Evolutionary conservation across 1,140 invertebrate species (phyloP).

Genomic region (Copidosoma floridanum): DNA sequence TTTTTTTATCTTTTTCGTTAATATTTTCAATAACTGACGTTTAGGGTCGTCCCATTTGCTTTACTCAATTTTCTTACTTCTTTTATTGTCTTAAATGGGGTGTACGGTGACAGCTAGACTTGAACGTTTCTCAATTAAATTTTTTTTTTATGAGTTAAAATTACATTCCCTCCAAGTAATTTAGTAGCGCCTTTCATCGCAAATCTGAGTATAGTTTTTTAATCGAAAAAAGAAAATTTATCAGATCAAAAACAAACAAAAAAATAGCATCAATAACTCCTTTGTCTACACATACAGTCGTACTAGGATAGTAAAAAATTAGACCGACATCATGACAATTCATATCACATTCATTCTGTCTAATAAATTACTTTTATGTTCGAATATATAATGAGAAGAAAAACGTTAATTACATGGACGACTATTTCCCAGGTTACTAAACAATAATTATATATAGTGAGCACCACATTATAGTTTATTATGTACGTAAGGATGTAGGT

Average conservation of each 20-base stretch:
- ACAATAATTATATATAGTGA: not conserved
- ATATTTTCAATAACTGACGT: conserved; percentile 29
- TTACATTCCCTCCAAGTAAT: too few species aligned
- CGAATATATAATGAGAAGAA: not conserved
- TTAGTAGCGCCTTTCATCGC: too few species aligned
- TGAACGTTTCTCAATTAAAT: not conserved
- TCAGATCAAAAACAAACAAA: too few species aligned
- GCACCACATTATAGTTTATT: not conserved
- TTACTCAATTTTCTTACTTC: conserved; percentile 5
- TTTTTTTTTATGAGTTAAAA: too few species aligned
- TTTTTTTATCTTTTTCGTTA: too few species aligned
- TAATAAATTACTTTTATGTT: not conserved
- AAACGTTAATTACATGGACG: conserved; percentile 11
- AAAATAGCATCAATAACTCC: too few species aligned
- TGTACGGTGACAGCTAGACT: conserved; percentile 9
- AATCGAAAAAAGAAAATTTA: too few species aligned
- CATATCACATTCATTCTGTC: too few species aligned
- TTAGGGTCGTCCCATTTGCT: conserved; percentile 45
- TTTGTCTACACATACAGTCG: too few species aligned
- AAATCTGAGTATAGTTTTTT: too few species aligned
- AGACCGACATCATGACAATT: too few species aligned
- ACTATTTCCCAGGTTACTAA: not conserved
- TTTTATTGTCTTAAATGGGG: conserved; percentile 25
- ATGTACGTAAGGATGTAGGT: not conserved
- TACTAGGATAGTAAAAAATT: too few species aligned